phyloP scores from a whole-genome alignment of 2,797 vertebrate genomes.

The Galagoides demidoff region DNA sequence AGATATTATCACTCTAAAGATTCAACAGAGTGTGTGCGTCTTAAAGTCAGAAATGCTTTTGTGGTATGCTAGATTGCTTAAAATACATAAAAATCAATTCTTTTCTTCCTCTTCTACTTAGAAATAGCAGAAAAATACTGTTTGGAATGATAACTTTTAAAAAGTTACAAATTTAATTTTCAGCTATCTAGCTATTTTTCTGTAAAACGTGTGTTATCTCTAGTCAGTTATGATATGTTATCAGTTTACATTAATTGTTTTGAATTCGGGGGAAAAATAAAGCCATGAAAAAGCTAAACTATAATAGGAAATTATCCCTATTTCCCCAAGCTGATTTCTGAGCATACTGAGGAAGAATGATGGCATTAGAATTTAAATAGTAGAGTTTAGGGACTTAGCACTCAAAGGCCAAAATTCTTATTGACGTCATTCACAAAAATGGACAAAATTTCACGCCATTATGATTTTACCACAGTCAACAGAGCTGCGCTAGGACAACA shows the following conservation, averaged over 20 bases:
- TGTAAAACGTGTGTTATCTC: slow-evolving; percentile 42
- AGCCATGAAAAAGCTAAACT: not conserved
- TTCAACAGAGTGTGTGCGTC: not conserved
- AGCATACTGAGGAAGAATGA: not conserved
- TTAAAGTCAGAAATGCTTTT: slow-evolving; percentile 23
- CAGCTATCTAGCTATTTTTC: slow-evolving; percentile 11
- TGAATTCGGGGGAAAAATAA: slow-evolving; percentile 33
- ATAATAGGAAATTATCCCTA: slow-evolving; percentile 16
- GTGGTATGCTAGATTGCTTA: not conserved
- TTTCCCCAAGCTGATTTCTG: not conserved
- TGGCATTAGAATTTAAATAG: not conserved
- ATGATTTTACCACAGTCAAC: slow-evolving; percentile 26
- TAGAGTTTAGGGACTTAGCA: not conserved
- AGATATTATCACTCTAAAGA: slow-evolving; percentile 19
- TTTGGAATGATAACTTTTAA: not conserved
- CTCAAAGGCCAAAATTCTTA: slow-evolving; percentile 60
- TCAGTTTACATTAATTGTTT: slow-evolving; percentile 55
- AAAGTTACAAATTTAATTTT: slow-evolving; percentile 48
- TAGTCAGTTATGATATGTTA: slow-evolving; percentile 61
- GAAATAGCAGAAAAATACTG: not conserved
- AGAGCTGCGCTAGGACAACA: slow-evolving; percentile 32
- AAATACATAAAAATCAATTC: not conserved
- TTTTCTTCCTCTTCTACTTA: not conserved
- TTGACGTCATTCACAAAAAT: slow-evolving; percentile 20
- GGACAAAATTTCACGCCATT: slow-evolving; percentile 37